Evolutionary conservation across 2,797 vertebrate genomes (phyloP), one percentile per base, ranked within the genome.

Genomic region (Dendrocincla fuliginosa): DNA sequence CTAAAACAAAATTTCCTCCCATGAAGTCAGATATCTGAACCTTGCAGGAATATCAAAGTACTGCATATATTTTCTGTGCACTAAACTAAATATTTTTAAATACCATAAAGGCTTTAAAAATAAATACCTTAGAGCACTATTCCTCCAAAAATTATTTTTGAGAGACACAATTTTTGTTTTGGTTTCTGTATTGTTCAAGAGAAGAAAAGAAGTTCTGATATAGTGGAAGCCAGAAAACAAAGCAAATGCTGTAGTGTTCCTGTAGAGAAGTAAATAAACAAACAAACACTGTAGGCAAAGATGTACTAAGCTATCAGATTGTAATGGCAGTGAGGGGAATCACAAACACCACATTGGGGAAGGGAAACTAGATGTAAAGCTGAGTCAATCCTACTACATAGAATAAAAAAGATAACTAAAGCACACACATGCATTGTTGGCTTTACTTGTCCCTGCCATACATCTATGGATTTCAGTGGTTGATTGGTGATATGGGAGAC

Each of bases 1-100:
- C 84, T 67, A 86, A 91, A 95, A 11, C 52, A 85, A 87, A 81
- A 86, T 86, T 91, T 96, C 84, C 89, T 93, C 42, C 59, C 47
- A 42, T 76, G 46, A 94, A 96, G 80, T 49, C n/a, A 14, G 81
- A 89, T 42, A 55, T 73, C 69, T 87, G 47, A 95, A 89, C 39
- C 19, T 68, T 76, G 50, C 68, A 89, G 61, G 32, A 93, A n/a
- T 95, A 87, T 92, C 79, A 89, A 87, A 96, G 93, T 57, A 17
- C 25, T 84, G 79, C 79, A 80, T 92, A 81, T 84, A 75, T 89
- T 91, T 92, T 96, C 87, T 94, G 61, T 81, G 39, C 61, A 81
- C 50, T 92, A 93, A 95, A 59, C 80, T 44, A 89, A 89, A 85
- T 87, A 92, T 91, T 96, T 94, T 89, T 44, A 73, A 94, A 92